Conservation (phyloP, 2,113 vertebrate species). For the Capreolus pygargus region DNA sequence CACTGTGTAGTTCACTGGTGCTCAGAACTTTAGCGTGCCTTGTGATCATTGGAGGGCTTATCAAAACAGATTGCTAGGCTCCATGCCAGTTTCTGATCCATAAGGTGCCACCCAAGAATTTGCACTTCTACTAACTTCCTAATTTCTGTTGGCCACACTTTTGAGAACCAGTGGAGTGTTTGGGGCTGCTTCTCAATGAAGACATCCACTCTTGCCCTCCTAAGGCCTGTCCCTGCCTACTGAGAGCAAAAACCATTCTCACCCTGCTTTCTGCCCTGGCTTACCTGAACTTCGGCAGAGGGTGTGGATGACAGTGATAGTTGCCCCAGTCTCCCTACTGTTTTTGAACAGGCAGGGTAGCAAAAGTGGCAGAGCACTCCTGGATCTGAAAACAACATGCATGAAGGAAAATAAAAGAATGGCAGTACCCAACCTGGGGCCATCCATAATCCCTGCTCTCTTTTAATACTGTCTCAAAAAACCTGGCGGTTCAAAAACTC, state of each 20-base stretch:
- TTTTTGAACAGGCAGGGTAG: not conserved
- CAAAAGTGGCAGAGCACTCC: not conserved
- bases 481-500: not conserved
- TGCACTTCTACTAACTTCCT: not conserved
- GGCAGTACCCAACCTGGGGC: slow-evolving; percentile 13
- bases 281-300: not conserved
- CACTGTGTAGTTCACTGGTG: not conserved
- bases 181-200: not conserved
- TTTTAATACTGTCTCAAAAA: slow-evolving; percentile 63
- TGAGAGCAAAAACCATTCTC: not conserved
- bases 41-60: accelerated
- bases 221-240: not conserved
- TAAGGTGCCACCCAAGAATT: not conserved
- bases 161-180: not conserved
- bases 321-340: not conserved
- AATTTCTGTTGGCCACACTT: not conserved
- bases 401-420: slow-evolving; percentile 26
- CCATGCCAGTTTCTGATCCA: not conserved
- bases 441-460: not conserved
- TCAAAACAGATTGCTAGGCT: not conserved
- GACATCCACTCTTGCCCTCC: not conserved
- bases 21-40: not conserved
- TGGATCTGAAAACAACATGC: slow-evolving; percentile 20
- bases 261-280: not conserved
- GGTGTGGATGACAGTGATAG: not conserved